Base-by-base conservation (phyloP, 2,888 invertebrate genomes). In the Eristalis tenax region DNA sequence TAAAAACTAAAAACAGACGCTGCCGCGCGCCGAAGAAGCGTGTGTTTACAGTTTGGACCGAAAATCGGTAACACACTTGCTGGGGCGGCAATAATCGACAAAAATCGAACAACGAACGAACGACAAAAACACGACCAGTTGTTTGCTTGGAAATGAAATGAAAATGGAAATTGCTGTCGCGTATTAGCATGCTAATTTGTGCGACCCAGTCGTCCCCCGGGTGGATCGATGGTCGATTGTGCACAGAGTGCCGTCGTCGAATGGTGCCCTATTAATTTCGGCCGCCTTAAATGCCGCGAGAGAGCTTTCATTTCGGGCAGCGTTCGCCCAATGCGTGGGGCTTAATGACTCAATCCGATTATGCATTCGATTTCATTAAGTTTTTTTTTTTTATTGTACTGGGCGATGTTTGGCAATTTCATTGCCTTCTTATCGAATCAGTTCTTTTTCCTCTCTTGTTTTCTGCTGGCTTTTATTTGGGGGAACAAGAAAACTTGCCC, bases 1-100 rank as follows among this genome's bases (percentile, higher is more conserved):
- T 28, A 26, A 18, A 73, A 50, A 63, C 32, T 11, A 4, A 15
- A 13, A 11, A 59, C 22, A 57, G 11, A 57, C 22, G 56, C 22
- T 56, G 22, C 22, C 22, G 57, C 10, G 8, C 57, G 4, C 22
- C 1, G 59, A 10, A 2, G 23, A 38, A 38, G 38, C 13, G 13
- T 15, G 26, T 59, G 32, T 32, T 32, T 32, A 32, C 32, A 1
- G 59, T 11, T 26, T n/a, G 15, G 22, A 10, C 11, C n/a, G 10
- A n/a, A n/a, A 22, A 56, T 56, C 26, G 59, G 59, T 26, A 26
- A 59, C 59, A 59, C 59, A 59, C 59, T 59, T 59, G 50, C 50
- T 50, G 50, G 32, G 32, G 32, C 18, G 50, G 18, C 50, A 18
- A 8, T 50, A 50, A 18, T n/a, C 50, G 5, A 50, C 50, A 50